Conservation (phyloP, 2,888 invertebrate species). For the Rutpela maculata region DNA sequence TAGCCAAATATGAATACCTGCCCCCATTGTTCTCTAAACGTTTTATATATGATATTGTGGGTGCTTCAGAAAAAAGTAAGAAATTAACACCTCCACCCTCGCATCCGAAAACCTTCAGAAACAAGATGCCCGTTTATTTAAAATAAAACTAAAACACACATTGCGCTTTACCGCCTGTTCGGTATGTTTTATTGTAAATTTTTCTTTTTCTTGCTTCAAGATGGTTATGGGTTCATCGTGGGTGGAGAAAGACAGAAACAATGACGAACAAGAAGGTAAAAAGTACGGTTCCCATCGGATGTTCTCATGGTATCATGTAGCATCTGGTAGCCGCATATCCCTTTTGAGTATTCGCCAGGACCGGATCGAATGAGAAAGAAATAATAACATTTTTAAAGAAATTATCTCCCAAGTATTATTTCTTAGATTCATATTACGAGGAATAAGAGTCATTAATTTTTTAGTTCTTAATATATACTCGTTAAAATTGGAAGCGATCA, state of each 20-base stretch:
- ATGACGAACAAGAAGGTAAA: constrained; percentile 42
- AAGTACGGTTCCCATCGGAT: constrained; percentile 64
- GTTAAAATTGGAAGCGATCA: too few relatives aligned
- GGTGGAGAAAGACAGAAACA: constrained; percentile 39
- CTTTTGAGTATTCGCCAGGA: constrained; percentile 33
- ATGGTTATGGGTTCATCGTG: constrained; percentile 13
- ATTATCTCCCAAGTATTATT: background rate
- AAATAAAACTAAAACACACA: background rate
- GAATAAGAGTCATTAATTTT: too few relatives aligned
- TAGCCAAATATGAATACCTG: background rate
- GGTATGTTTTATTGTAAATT: constrained; percentile 19
- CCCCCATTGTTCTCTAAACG: background rate
- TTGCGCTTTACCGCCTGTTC: background rate
- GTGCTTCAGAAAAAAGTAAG: background rate
- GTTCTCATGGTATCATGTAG: constrained; percentile 71
- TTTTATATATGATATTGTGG: background rate
- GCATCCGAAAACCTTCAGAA: background rate
- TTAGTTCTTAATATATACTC: too few relatives aligned
- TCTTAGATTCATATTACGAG: too few relatives aligned
- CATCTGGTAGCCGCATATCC: constrained; percentile 67
- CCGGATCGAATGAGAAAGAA: background rate
- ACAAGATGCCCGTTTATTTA: background rate
- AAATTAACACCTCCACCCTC: background rate
- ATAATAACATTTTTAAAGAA: too few relatives aligned
- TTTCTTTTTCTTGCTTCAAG: constrained; percentile 20